Base-by-base conservation (phyloP, 2,888 invertebrate genomes). In the Vannuccia rotundouncinata region DNA sequence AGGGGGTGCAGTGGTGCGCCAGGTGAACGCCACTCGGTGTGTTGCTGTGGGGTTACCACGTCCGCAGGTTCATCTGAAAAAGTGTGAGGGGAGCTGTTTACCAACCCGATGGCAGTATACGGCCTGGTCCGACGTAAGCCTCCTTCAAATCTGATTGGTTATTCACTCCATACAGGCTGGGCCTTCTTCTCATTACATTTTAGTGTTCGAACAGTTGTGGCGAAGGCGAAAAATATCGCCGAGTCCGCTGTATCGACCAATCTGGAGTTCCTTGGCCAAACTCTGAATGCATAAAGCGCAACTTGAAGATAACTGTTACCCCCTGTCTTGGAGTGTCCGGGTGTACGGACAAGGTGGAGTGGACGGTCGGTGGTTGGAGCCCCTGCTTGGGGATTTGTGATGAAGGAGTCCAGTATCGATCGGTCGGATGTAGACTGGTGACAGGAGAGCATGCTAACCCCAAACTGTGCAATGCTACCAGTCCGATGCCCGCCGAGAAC, bases 21-120 rank as follows among this genome's bases (percentile, higher is more conserved):
- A 66, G 22, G 66, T 66, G 66, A 66, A 66, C 22, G 66, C 66
- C 66, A 66, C 66, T n/a, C 66, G 22, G 2, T 66, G 66, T 22
- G 66, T 22, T 66, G 66, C 5, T 5, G 25, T 22, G 2, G 66
- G 66, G 13, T 27, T 66, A 2, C 66, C 25, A 2, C 5, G 66
- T 2, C 66, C 66, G 25, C 2, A 22, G 5, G 66, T 27, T 66
- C 66, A 66, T 22, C 10, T 66, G 22, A 5, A 22, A 22, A 17
- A 5, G 22, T 66, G 66, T 66, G 22, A 66, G 2, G 66, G 66
- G 5, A 17, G 25, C 2, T 66, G 66, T 66, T 22, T 66, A 66
- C 66, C 66, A 2, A 66, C 66, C 10, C 66, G 25, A 5, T 66
- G 66, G 66, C 66, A 66, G 22, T 66, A 66, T 27, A 66, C 66